Base-by-base conservation (phyloP, 1,140 invertebrate genomes). In the Formica exsecta region DNA sequence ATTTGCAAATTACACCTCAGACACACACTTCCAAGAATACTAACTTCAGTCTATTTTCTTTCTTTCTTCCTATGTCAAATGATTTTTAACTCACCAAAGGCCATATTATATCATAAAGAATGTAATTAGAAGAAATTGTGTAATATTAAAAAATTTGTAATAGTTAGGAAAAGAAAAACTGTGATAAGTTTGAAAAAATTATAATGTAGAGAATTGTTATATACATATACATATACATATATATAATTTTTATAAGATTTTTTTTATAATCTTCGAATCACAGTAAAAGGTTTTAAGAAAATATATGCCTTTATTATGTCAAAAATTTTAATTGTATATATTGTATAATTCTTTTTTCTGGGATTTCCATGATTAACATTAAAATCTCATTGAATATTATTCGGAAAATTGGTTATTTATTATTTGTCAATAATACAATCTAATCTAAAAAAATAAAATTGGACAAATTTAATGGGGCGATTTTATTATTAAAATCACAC, bases 41-140 rank as follows among this genome's bases (percentile, higher is more conserved):
- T 80, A 85, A 87, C 85, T 51, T 87, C 89, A 86, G 76, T 87
- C 85, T 89, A 85, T 84, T 61, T 80, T 76, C 65, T 87, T 73
- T 71, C 70, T 74, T 84, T 68, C 54, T 48, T 51, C 16, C 64
- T 51, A 75, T 16, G 0, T 76, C n/a, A 76, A 54, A 84, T 84
- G 41, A 44, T 65, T 71, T 66, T 86, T 65, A 86, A 85, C 85
- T 74, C 70, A 76, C 13, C 51, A 76, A 70, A 74, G 22, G 36
- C 57, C 51, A 25, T n/a, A 3, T 36, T 75, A 25, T 41, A 64
- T 44, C 25, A 64, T 57, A 85, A 71, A 70, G 2, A 54, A 54
- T 25, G 44, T 62, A 62, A 59, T 77, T 88, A 57, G 83, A 77
- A 77, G 65, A 29, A 32, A 62, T 22, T 68, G 19, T 68, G 19